A percentile compares a stretch with the other conserved stretches of the same genome.
Evolutionary conservation across 2,797 vertebrate species (phyloP).

Genomic region (Muscicapa striata): DNA sequence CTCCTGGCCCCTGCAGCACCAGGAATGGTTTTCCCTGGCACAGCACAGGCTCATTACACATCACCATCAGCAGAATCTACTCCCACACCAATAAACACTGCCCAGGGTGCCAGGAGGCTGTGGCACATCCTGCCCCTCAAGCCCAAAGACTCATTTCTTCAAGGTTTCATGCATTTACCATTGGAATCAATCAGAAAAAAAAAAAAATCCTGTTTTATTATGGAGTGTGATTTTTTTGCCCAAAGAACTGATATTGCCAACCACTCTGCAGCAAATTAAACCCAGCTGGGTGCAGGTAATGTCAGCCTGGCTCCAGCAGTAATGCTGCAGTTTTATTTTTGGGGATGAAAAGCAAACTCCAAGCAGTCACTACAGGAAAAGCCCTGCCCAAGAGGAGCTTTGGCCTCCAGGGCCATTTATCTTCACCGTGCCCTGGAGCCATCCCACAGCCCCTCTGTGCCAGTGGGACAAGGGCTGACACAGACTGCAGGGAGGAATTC

Average conservation of each 20-base stretch:
- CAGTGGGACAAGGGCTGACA: background rate
- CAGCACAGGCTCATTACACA: background rate
- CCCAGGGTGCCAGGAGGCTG: background rate
- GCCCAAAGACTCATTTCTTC: background rate
- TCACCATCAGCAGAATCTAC: fast-evolving
- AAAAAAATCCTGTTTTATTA: background rate
- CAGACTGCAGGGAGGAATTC: background rate
- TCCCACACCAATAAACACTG: background rate
- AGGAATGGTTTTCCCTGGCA: background rate
- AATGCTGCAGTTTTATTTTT: background rate
- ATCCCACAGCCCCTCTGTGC: background rate
- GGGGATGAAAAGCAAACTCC: background rate
- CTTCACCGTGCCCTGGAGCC: background rate
- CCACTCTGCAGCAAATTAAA: background rate
- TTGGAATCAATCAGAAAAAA: background rate
- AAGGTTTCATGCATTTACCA: background rate
- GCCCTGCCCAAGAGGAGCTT: background rate
- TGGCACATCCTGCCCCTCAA: background rate
- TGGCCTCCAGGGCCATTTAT: background rate
- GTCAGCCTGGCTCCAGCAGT: background rate
- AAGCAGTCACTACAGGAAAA: background rate
- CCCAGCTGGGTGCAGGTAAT: constrained; percentile 17
- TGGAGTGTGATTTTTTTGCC: background rate
- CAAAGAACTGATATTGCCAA: background rate
- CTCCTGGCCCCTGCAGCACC: background rate